phyloP scores from a whole-genome alignment of 1,140 invertebrate species.

The Atta cephalotes region DNA sequence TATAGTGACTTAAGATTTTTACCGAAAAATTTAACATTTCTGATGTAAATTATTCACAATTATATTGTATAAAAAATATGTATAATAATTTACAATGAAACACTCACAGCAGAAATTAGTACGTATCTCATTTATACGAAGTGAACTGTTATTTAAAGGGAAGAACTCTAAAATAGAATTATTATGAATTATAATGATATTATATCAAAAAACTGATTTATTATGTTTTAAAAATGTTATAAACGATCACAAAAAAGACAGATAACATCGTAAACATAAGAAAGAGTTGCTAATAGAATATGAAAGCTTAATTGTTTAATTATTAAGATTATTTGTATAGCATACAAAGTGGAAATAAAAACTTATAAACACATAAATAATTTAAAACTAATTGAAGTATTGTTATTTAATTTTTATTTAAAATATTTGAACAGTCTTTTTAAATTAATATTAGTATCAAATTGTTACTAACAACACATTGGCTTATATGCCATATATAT shows the following conservation, averaged over 20 bases:
- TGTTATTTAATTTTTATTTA: not conserved
- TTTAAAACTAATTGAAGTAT: not conserved
- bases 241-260: not conserved
- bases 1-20: not conserved
- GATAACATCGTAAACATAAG: not conserved
- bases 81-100: not conserved
- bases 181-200: not conserved
- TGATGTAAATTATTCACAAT: not conserved
- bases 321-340: not conserved
- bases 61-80: not conserved
- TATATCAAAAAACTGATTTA: not conserved
- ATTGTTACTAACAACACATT: not conserved
- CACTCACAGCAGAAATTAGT: not conserved
- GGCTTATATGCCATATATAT: slow-evolving; percentile 1
- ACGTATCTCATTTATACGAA: not conserved
- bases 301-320: not conserved
- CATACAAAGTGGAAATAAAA: not conserved
- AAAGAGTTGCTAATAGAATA: not conserved
- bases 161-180: not conserved
- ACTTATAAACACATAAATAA: not conserved
- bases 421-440: not conserved
- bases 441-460: not conserved
- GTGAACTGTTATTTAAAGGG: not conserved
- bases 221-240: not conserved
- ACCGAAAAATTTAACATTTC: not conserved